These are phyloP conservation scores for Parascotia fuliginaria DNA, from an alignment of 2,888 invertebrate species.

Conservation along the genomic window DNA sequence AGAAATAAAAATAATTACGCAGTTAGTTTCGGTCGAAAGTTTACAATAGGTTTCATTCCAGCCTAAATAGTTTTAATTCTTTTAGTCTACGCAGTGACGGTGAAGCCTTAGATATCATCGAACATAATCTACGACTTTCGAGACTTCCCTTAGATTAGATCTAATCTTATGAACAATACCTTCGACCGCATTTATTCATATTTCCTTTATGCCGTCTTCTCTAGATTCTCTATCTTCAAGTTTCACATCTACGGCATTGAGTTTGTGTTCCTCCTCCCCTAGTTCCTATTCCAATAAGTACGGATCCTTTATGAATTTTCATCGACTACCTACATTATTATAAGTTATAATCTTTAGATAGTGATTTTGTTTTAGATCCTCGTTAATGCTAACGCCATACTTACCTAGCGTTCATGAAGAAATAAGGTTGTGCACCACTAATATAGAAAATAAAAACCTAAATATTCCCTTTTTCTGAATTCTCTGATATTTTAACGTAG, in stretches of 20 bases:
- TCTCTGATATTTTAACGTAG: conserved; percentile 85
- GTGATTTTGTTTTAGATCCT: conserved; percentile 67
- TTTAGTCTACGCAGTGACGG: conserved; percentile 66
- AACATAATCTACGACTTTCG: conserved; percentile 55
- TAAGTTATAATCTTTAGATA: conserved; percentile 73
- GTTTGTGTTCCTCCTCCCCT: conserved; percentile 61
- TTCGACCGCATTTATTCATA: conserved; percentile 46
- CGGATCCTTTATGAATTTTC: conserved; percentile 51
- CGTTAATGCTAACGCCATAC: conserved; percentile 79
- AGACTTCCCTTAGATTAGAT: conserved; percentile 58
- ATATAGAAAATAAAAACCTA: conserved; percentile 77
- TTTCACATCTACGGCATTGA: conserved; percentile 22
- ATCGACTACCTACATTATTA: conserved; percentile 55
- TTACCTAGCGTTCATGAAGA: conserved; percentile 84
- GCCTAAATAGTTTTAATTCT: conserved; percentile 79
- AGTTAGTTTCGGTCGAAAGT: conserved; percentile 72
- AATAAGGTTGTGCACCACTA: conserved; percentile 85
- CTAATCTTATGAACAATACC: conserved; percentile 53
- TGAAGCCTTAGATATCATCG: conserved; percentile 69
- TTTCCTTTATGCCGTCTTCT: conserved; percentile 18
- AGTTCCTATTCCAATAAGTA: conserved; percentile 76
- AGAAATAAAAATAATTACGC: conserved; percentile 65
- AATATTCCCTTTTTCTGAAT: conserved; percentile 85
- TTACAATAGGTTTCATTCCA: conserved; percentile 75
- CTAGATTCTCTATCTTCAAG: conserved; percentile 13